Evolutionary conservation across 2,888 invertebrate genomes (phyloP), one percentile per base, ranked within the genome.

Genomic region (Plagodis pulveraria): DNA sequence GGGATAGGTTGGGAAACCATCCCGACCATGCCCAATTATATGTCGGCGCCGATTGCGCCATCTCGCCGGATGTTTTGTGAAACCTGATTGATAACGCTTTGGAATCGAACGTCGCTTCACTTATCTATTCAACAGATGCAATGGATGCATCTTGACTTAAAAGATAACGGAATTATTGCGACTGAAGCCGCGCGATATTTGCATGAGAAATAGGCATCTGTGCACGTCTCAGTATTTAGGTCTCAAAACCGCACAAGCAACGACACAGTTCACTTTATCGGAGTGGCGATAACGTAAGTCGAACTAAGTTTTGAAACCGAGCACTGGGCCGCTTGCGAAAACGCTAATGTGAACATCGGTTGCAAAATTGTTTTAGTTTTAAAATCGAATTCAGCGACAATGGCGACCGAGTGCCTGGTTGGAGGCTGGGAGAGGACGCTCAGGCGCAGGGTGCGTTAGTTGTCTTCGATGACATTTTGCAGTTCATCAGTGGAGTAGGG

Each of bases 281-380:
- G 85, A 84, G 83, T 72, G 72, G 83, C 89, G 91, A 92, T 92
- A 92, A 90, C 89, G 90, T 86, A 88, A 89, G 89, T 86, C 86
- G 87, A 87, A 86, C 87, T 83, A 74, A 74, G 86, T 91, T 91
- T 91, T 89, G 91, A 91, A 91, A 91, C 87, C 81, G 83, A 84
- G 86, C 86, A 86, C 80, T 90, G 90, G 89, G 91, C 89, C 83
- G 89, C 91, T 93, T 93, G 93, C 93, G 93, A 92, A 93, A 93
- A 92, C 87, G 78, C 90, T 90, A 93, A 93, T 92, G 91, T 91
- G 92, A 91, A 89, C 89, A 91, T 91, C 88, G 89, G 83, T 91
- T 91, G 90, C 91, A 87, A 91, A 92, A 91, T 91, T 89, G 86
- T 88, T 91, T 90, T 89, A 90, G 87, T 89, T 91, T 88, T 85